These are phyloP conservation scores for Eupelmus urozonus DNA, from an alignment of 2,888 invertebrate species.

Conservation along the genomic window DNA sequence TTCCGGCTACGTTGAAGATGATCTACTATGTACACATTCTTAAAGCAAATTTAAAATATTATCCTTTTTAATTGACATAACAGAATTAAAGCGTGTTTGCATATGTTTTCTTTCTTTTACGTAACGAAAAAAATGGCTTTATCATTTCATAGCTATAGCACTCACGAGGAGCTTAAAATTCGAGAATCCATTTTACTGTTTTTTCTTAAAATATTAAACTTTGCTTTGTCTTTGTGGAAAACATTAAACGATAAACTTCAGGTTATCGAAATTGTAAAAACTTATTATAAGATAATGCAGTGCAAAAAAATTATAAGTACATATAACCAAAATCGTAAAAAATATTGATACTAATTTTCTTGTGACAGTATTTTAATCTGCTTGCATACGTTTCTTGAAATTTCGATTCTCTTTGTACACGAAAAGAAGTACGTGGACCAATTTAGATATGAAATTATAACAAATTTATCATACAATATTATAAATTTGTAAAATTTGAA, in stretches of 20 bases:
- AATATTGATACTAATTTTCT: not conserved
- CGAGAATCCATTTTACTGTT: not conserved
- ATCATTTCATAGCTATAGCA: not conserved
- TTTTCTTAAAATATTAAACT: too few relatives aligned
- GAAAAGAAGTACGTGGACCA: too few relatives aligned
- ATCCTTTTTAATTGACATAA: constrained; percentile 31
- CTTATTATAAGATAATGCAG: not conserved
- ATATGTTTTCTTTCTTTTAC: constrained; percentile 29
- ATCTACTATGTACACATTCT: not conserved
- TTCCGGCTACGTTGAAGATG: constrained; percentile 7
- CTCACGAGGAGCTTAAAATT: not conserved
- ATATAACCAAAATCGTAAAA: not conserved
- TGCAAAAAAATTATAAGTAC: not conserved
- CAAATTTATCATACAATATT: too few relatives aligned
- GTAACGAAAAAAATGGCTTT: constrained; percentile 4
- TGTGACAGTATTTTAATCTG: constrained; percentile 12
- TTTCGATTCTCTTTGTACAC: too few relatives aligned
- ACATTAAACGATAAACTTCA: constrained; percentile 11
- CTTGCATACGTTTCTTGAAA: too few relatives aligned
- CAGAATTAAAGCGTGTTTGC: constrained; percentile 11
- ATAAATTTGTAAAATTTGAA: too few relatives aligned
- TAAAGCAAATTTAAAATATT: constrained; percentile 25
- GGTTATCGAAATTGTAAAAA: not conserved
- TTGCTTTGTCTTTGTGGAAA: not conserved
- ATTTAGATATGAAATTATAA: too few relatives aligned